A percentile compares a stretch with the other conserved stretches of the same genome.
Evolutionary conservation across 2,888 invertebrate genomes (phyloP).

Genomic region (Barypeithes pellucidus): DNA sequence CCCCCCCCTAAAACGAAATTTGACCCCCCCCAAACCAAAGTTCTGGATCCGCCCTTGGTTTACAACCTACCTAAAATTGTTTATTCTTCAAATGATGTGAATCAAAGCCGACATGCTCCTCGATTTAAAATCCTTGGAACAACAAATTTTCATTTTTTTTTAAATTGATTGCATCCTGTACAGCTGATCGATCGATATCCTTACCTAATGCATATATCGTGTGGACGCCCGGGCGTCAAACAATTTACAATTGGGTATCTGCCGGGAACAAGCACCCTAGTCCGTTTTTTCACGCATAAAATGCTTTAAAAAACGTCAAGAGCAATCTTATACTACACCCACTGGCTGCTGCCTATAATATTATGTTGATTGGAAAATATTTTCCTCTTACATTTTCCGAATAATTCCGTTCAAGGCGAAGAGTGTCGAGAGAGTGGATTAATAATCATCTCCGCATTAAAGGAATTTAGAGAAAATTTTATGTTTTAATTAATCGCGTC

Average conservation of each 20-base stretch:
- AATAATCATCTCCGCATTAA: not conserved
- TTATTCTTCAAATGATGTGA: no score
- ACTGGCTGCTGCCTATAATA: not conserved
- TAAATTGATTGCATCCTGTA: no score
- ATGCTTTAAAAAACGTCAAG: not conserved
- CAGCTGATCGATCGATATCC: no score
- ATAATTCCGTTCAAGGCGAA: not conserved
- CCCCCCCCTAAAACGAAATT: no score
- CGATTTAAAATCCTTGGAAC: no score
- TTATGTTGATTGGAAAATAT: slow-evolving; percentile 1
- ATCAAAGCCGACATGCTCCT: no score
- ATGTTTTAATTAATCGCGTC: not conserved
- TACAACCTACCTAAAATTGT: no score
- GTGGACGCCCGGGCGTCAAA: slow-evolving; percentile 15
- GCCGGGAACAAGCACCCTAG: slow-evolving; percentile 11
- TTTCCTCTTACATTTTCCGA: not conserved
- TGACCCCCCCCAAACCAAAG: no score
- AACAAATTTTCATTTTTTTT: no score
- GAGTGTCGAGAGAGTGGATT: not conserved
- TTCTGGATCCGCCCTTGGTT: no score
- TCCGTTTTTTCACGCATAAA: slow-evolving; percentile 20
- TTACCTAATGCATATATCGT: not conserved
- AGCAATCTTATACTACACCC: not conserved
- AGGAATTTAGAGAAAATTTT: slow-evolving; percentile 5
- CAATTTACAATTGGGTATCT: slow-evolving; percentile 32